Percentiles rank a stretch among this genome's conserved stretches.
Evolutionary conservation across 1,140 invertebrate genomes (phyloP).

Genomic region (Pseudomyrmex concolor): DNA sequence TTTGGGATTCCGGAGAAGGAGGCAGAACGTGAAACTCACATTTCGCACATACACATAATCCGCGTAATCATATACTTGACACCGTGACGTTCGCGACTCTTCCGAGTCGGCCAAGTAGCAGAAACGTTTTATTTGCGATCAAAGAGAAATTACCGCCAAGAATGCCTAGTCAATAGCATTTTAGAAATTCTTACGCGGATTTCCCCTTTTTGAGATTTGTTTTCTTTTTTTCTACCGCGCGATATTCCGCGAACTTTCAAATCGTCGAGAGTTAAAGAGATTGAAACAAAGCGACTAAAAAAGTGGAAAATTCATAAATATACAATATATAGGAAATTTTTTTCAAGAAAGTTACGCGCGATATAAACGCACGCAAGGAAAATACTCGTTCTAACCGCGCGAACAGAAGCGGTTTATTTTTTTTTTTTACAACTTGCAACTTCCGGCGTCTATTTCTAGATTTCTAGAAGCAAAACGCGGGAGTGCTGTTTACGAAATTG

Average conservation of each 20-base stretch:
- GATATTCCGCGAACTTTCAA: too few species aligned
- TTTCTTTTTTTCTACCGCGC: too few species aligned
- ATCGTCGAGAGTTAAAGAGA: too few species aligned
- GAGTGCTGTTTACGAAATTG: conserved; percentile 12
- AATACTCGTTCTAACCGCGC: neutral
- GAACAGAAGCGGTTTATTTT: neutral
- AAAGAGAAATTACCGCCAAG: neutral
- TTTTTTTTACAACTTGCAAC: conserved; percentile 31
- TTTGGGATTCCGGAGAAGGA: neutral
- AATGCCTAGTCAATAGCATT: neutral
- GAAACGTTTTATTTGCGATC: neutral
- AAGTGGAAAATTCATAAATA: too few species aligned
- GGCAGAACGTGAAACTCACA: neutral
- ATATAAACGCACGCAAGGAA: neutral
- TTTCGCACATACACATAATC: conserved; percentile 9
- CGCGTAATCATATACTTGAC: neutral
- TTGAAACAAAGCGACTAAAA: too few species aligned
- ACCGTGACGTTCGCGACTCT: neutral
- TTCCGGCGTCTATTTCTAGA: conserved; percentile 27
- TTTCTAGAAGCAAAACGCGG: conserved; percentile 12
- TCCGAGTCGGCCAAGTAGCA: too few species aligned
- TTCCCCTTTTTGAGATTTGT: neutral
- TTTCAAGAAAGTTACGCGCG: neutral
- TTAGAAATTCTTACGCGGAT: conserved; percentile 17
- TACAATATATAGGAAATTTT: too few species aligned